phyloP scores from a whole-genome alignment of 1,140 invertebrate species.

The Lethrus apterus region DNA sequence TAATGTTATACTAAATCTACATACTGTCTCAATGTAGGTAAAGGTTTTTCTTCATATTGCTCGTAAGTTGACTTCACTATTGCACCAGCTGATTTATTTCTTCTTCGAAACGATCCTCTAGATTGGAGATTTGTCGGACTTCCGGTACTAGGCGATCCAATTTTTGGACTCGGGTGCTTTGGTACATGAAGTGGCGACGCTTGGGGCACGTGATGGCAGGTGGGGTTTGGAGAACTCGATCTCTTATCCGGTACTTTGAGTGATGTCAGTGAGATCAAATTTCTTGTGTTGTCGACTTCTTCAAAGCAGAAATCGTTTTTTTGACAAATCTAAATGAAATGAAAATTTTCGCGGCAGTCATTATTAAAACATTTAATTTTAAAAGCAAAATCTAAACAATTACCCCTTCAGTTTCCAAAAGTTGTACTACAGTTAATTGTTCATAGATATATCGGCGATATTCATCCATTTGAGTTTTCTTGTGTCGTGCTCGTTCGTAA shows the following conservation, averaged over 20 bases:
- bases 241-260: conserved; percentile 28
- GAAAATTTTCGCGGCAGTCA: too few species aligned
- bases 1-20: conserved; percentile 28
- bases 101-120: conserved; percentile 56
- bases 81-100: conserved; percentile 67
- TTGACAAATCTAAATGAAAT: conserved; percentile 24
- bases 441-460: conserved; percentile 64
- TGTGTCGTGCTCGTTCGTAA: conserved; percentile 79
- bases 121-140: conserved; percentile 39
- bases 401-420: conserved; percentile 75
- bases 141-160: conserved; percentile 33
- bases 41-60: conserved; percentile 76
- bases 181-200: conserved; percentile 45
- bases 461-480: conserved; percentile 83
- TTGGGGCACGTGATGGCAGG: conserved; percentile 36
- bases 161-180: conserved; percentile 36
- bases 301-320: conserved; percentile 37
- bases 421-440: conserved; percentile 60
- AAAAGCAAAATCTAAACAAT: conserved; percentile 24
- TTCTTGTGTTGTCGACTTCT: conserved; percentile 20
- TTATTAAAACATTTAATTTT: too few species aligned
- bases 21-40: conserved; percentile 76
- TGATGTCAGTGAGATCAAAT: conserved; percentile 30
- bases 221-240: conserved; percentile 24
- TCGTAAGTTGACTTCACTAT: conserved; percentile 67